These are phyloP conservation scores for Megastigmus dorsalis DNA, from an alignment of 2,888 invertebrate genomes.

Conservation along the genomic window DNA sequence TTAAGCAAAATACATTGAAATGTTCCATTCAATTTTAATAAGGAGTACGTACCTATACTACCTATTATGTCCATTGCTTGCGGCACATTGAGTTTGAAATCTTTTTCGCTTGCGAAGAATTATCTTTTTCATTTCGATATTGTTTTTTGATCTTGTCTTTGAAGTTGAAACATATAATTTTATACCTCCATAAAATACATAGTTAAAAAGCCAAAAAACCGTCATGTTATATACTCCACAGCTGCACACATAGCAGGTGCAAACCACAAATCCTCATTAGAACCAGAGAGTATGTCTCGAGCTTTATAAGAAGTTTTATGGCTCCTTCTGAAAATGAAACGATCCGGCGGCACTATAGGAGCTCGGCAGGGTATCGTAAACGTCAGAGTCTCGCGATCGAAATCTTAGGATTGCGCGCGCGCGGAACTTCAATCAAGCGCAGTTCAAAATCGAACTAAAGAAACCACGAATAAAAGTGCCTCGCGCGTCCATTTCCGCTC, in stretches of 20 bases:
- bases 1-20: conserved; percentile 22
- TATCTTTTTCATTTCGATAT: not conserved
- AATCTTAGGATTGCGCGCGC: no score
- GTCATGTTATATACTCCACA: no score
- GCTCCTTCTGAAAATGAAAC: no score
- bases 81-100: conserved; percentile 3
- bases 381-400: not conserved
- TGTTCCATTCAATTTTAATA: conserved; percentile 31
- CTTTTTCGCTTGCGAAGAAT: not conserved
- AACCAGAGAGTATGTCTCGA: no score
- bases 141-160: not conserved
- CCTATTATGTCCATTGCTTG: not conserved
- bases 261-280: no score
- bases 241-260: no score
- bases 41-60: not conserved
- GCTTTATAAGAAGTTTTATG: no score
- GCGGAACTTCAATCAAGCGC: no score
- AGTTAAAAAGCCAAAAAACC: no score
- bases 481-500: not conserved
- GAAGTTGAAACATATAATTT: not conserved
- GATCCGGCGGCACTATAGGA: not conserved
- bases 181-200: no score
- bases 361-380: not conserved
- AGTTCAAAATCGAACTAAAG: no score
- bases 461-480: no score